Evolutionary conservation across 1,140 invertebrate genomes (phyloP), one percentile per base, ranked within the genome.

Genomic region (Drosophila oshimai): DNA sequence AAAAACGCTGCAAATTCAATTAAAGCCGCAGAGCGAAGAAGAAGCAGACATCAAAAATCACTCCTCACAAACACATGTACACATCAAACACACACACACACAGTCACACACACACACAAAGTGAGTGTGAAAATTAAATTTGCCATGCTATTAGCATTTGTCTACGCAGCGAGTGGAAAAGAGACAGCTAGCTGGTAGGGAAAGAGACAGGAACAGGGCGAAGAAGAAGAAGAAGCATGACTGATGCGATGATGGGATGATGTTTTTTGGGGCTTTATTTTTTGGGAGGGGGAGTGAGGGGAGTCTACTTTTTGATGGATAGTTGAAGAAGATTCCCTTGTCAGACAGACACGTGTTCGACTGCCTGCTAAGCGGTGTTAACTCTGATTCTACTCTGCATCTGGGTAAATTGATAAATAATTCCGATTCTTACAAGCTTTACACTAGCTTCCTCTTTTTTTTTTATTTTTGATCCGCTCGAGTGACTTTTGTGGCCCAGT

Each of bases 41-140:
- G 47, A 42, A 55, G 22, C 29, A 50, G 7, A 26, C 37, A 42
- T 20, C 36, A 47, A 33, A 49, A 65, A 55, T 72, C 24, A 39
- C 50, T 62, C 18, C 41, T 5, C 24, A 13, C 33, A 31, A 26
- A 47, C 33, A 47, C 31, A 1, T n/a, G 20, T 28, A 33, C 22
- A 53, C 31, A 31, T 18, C 17, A 33, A n/a, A 10, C 62, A 47
- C 50, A 20, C 33, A 4, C 24, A 28, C n/a, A 28, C 37, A 36
- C 13, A 6, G 24, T 13, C 50, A 58, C 29, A 33, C 64, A 49
- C 26, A 18, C 34, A 20, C 54, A 67, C 54, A 60, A 69, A 70
- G 65, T 70, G 67, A 70, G 65, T 70, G 67, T 78, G 69, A 68
- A 78, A 78, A 78, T 78, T 73, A 65, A 73, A 78, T 77, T 77